Conservation (phyloP, 2,113 vertebrate species). For the Corythaixoides concolor region DNA sequence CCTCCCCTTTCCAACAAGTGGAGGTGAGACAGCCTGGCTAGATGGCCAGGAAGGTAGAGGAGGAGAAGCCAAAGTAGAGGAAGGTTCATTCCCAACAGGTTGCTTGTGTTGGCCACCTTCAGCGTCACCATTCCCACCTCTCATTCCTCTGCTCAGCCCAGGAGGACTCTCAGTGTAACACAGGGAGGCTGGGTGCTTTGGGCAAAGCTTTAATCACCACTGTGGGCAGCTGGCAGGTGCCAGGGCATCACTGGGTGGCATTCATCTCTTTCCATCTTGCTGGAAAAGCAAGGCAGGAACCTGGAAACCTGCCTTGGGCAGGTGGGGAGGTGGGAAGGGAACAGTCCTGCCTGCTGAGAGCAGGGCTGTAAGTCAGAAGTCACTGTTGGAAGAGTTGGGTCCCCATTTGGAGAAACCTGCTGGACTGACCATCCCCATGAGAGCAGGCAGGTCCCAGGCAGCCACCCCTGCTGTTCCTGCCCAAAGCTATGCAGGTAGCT, state of each 20-base stretch:
- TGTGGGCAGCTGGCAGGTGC: not conserved
- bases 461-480: not conserved
- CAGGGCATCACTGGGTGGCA: not conserved
- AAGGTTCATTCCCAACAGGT: not conserved
- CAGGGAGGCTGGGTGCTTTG: not conserved
- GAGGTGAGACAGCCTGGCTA: not conserved
- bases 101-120: not conserved
- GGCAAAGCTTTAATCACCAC: not conserved
- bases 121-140: not conserved
- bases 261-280: not conserved
- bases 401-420: not conserved
- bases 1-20: not conserved
- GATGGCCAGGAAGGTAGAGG: not conserved
- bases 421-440: not conserved
- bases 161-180: not conserved
- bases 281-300: not conserved
- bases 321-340: not conserved
- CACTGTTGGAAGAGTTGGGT: not conserved
- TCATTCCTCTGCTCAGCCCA: not conserved
- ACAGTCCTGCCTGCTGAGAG: not conserved
- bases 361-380: not conserved
- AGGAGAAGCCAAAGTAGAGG: not conserved
- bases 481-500: not conserved
- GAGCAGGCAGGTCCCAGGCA: not conserved
- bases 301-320: not conserved